A percentile compares a stretch with the other conserved stretches of the same genome.
Evolutionary conservation across 2,888 invertebrate genomes (phyloP).

Genomic region (Caenorhabditis drosophilae): DNA sequence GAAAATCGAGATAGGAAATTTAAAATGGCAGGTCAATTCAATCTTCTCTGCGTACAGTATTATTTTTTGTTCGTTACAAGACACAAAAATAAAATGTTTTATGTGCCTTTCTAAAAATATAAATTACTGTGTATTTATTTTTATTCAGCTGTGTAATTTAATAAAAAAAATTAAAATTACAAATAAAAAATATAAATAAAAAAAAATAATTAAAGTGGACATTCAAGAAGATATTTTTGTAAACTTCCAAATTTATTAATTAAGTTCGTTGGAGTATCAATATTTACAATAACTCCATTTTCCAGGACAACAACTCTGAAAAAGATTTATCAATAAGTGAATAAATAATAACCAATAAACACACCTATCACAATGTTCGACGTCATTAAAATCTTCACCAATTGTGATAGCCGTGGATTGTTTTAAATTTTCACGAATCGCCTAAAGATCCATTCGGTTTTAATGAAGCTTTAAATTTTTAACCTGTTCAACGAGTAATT

Average conservation of each 20-base stretch:
- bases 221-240: constrained; percentile 23
- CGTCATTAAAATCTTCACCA: constrained; percentile 89
- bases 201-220: not conserved
- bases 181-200: not conserved
- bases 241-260: constrained; percentile 21
- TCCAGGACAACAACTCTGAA: constrained; percentile 31
- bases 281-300: constrained; percentile 26
- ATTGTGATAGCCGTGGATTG: constrained; percentile 74
- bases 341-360: no score
- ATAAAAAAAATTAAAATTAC: not conserved
- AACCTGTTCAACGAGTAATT: constrained; percentile 72
- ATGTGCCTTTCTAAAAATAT: no score
- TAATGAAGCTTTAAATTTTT: no score
- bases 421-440: constrained; percentile 77
- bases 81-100: no score
- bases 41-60: no score
- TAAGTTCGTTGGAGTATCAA: constrained; percentile 16
- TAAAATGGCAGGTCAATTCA: no score
- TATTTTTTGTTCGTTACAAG: no score
- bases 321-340: no score
- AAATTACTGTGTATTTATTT: no score
- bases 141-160: no score
- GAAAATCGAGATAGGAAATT: no score
- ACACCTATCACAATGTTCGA: constrained; percentile 85
- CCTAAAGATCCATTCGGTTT: no score